Conservation (phyloP, 2,113 vertebrate species). For the Sterna hirundo region DNA sequence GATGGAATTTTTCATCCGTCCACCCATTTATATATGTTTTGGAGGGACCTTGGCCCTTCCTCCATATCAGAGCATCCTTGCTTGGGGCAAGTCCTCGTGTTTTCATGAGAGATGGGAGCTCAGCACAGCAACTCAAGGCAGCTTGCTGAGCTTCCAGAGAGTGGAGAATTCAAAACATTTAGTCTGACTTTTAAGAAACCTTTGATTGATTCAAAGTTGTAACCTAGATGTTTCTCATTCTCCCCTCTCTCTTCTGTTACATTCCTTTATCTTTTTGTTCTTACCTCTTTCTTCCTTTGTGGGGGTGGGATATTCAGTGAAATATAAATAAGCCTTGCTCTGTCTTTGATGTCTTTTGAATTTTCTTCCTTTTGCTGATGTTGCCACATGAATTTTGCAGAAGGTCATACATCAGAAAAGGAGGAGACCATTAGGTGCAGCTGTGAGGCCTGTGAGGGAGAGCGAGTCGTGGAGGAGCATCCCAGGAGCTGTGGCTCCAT, state of each 20-base stretch:
- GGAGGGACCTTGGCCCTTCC: background rate
- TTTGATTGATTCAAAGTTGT: background rate
- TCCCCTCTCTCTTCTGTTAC: background rate
- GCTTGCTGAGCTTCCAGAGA: background rate
- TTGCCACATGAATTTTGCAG: constrained; percentile 9
- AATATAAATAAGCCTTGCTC: constrained; percentile 16
- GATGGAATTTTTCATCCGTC: background rate
- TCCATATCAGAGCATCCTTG: background rate
- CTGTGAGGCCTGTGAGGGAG: background rate
- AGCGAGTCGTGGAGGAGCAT: background rate
- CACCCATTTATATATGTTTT: background rate
- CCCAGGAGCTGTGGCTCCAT: background rate
- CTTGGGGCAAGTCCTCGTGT: background rate
- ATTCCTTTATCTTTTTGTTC: background rate
- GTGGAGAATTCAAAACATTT: background rate
- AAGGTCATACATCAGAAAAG: background rate
- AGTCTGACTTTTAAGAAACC: background rate
- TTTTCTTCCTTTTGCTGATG: background rate
- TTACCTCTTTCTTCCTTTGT: background rate
- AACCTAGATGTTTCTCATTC: background rate
- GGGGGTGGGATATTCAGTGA: background rate
- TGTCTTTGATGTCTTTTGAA: constrained; percentile 14
- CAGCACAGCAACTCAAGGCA: background rate
- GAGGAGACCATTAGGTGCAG: background rate
- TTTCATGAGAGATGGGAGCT: background rate